Evolutionary conservation across 2,797 vertebrate genomes (phyloP), one percentile per base, ranked within the genome.

Genomic region (Tympanoctomys barrerae): DNA sequence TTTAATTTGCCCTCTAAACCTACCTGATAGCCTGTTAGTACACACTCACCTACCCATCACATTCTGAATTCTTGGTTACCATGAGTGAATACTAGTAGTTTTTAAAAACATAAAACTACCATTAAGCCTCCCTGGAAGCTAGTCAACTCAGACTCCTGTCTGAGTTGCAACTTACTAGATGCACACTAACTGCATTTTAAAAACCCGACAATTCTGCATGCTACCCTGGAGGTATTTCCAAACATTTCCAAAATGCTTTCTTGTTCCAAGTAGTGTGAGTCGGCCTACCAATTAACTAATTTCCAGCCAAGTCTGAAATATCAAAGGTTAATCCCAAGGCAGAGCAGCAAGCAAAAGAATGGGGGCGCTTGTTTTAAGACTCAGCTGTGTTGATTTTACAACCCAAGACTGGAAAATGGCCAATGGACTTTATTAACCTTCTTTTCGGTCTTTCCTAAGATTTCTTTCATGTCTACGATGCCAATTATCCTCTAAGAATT

Each of bases 231-330:
- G 92, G 64, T 93, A 80, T 94, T 82, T 91, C 85, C 92, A 81
- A 73, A 81, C 89, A 85, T 92, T 97, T 91, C 91, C 91, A 68
- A 94, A 95, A 89, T 87, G 54, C 21, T 39, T 54, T 96, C 92
- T 92, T 84, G 73, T 94, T 95, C 93, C 77, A 28, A 94, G 96
- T 88, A 89, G 92, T 91, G 90, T 87, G 97, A 96, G 84, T 83
- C 91, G 92, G 87, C 81, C 94, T 95, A 52, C 62, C 89, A 95
- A 94, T 97, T 75, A 96, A 95, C 91, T 57, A 82, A 96, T 88
- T 96, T 95, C 95, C 89, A 97, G 89, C 71, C 94, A 85, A 95
- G 90, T 89, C 97, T 95, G 96, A 97, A 96, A 96, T 96, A 96
- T 95, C 97, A 97, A 96, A 97, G 97, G 96, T 96, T 96, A 84